A percentile compares a stretch with the other conserved stretches of the same genome.
Evolutionary conservation across 2,888 invertebrate species (phyloP).

Genomic region (Macaria liturata): DNA sequence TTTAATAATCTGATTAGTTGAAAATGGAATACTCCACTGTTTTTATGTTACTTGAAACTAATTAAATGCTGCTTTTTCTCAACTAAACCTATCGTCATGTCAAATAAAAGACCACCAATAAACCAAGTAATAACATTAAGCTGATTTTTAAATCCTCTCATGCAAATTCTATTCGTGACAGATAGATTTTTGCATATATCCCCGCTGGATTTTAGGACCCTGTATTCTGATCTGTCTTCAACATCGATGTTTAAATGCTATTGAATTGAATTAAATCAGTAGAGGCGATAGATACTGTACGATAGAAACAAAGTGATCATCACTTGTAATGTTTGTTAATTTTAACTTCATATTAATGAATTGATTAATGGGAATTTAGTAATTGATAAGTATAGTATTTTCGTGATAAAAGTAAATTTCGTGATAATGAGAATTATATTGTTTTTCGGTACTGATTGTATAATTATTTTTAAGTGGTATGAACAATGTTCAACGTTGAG

Average conservation of each 20-base stretch:
- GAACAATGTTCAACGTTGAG: slow-evolving; percentile 81
- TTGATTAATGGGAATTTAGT: slow-evolving; percentile 80
- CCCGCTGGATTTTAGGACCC: no score
- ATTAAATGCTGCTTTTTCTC: no score
- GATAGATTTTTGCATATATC: no score
- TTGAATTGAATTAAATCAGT: slow-evolving; percentile 43
- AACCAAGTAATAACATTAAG: background rate
- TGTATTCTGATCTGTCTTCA: slow-evolving; percentile 41
- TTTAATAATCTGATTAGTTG: no score
- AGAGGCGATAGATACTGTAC: slow-evolving; percentile 45
- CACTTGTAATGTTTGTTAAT: slow-evolving; percentile 41
- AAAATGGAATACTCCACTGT: no score
- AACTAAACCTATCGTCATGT: no score
- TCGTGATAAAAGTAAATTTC: slow-evolving; percentile 81
- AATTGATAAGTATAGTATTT: slow-evolving; percentile 75
- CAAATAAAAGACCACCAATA: no score
- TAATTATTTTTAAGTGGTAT: slow-evolving; percentile 76
- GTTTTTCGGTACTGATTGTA: slow-evolving; percentile 80
- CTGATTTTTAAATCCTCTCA: no score
- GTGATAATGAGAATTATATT: slow-evolving; percentile 72
- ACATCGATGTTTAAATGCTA: slow-evolving; percentile 35
- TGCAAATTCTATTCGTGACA: slow-evolving; percentile 41
- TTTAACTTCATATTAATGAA: slow-evolving; percentile 52
- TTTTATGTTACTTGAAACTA: no score
- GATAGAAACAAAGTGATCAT: slow-evolving; percentile 45